Evolutionary conservation across 2,797 vertebrate genomes (phyloP).

Genomic region (Anguilla megastoma): DNA sequence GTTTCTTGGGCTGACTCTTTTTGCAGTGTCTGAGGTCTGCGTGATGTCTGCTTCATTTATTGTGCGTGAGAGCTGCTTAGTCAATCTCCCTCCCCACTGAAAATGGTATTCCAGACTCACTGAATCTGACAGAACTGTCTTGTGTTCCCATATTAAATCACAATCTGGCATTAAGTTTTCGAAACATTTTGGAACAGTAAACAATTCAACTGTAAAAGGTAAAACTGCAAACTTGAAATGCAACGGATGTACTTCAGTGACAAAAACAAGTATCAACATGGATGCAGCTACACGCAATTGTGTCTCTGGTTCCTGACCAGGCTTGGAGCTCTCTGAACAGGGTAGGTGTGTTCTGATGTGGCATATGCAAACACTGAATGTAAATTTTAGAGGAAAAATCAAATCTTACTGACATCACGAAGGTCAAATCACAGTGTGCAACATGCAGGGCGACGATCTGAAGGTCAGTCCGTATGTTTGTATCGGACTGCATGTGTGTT

Average conservation of each 20-base stretch:
- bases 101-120: background rate
- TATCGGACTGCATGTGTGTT: background rate
- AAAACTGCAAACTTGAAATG: background rate
- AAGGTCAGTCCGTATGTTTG: background rate
- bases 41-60: background rate
- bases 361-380: background rate
- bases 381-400: background rate
- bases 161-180: background rate
- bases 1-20: too few relatives aligned
- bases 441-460: background rate
- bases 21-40: background rate
- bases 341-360: background rate
- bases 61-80: background rate
- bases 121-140: background rate
- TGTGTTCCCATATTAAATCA: background rate
- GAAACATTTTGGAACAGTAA: background rate
- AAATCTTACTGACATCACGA: conserved; percentile 3
- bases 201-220: background rate
- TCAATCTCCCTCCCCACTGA: background rate
- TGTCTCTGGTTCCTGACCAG: background rate
- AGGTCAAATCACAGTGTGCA: background rate
- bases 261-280: background rate
- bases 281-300: background rate
- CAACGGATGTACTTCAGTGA: background rate
- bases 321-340: background rate